These are phyloP conservation scores for Thera obeliscata DNA, from an alignment of 2,888 invertebrate species.

Conservation along the genomic window DNA sequence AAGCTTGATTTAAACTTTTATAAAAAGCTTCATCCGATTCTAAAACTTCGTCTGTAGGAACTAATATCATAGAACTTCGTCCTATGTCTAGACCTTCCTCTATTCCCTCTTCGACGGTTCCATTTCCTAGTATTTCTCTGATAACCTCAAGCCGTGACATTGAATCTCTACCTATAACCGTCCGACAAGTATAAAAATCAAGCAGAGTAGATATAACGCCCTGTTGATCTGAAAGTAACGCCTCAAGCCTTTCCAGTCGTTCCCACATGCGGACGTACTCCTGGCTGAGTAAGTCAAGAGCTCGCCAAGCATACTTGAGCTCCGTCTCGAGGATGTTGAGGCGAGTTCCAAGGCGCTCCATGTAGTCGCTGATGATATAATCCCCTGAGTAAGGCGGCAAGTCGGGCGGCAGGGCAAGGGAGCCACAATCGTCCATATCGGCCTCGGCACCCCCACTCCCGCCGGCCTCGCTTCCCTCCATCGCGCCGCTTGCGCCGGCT, in stretches of 20 bases:
- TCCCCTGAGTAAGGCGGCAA: constrained; percentile 85
- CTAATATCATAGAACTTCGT: constrained; percentile 68
- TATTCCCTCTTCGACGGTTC: constrained; percentile 87
- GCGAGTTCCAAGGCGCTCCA: constrained; percentile 94
- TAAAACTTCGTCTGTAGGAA: constrained; percentile 79
- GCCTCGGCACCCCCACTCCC: constrained; percentile 82
- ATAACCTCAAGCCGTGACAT: constrained; percentile 85
- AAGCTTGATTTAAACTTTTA: constrained; percentile 93
- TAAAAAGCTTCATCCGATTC: constrained; percentile 95
- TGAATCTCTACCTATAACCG: constrained; percentile 80
- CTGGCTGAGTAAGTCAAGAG: constrained; percentile 94
- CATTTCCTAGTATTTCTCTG: constrained; percentile 87
- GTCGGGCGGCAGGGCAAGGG: constrained; percentile 82
- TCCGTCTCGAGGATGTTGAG: constrained; percentile 95
- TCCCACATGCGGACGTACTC: constrained; percentile 98
- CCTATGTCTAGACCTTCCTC: constrained; percentile 87
- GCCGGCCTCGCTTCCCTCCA: constrained; percentile 83
- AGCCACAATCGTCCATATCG: constrained; percentile 82
- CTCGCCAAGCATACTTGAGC: constrained; percentile 96
- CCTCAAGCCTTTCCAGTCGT: constrained; percentile 93
- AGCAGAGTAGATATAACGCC: constrained; percentile 94
- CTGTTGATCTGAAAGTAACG: constrained; percentile 94
- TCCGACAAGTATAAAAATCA: constrained; percentile 88
- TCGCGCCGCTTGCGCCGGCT: constrained; percentile 78
- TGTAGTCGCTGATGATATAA: constrained; percentile 94